Base-by-base conservation (phyloP, 1,140 invertebrate genomes). In the Bradynema listronoti region DNA sequence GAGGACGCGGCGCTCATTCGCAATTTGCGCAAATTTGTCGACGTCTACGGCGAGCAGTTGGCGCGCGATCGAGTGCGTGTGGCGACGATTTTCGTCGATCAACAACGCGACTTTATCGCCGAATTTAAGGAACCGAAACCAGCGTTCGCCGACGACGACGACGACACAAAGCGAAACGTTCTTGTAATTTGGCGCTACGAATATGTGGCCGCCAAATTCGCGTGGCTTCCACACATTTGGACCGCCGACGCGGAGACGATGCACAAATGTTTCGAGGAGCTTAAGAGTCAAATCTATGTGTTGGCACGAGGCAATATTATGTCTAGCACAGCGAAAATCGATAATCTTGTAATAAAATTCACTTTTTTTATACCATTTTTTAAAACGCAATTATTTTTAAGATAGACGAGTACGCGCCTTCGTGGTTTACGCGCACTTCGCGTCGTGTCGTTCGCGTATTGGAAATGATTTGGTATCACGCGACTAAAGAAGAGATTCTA, bases 111-210 rank as follows among this genome's bases (percentile, higher is more conserved):
- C 9, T 74, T 75, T 57, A 49, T 74, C 6, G 60, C 58, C 22
- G 58, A 71, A 16, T 76, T 75, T 30, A 36, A 57, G 14, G 27
- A n/a, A n/a, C n/a, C n/a, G n/a, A n/a, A n/a, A n/a, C n/a, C n/a
- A n/a, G n/a, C n/a, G n/a, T n/a, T n/a, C n/a, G n/a, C n/a, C n/a
- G n/a, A n/a, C n/a, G n/a, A n/a, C n/a, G n/a, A n/a, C n/a, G n/a
- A n/a, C n/a, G n/a, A n/a, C n/a, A n/a, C n/a, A 14, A 53, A 45
- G 30, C 61, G 61, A 16, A 58, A 69, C 53, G 33, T 73, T 4
- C 42, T 73, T 36, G 59, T 73, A 29, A 39, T 73, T 24, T 72
- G 72, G 71, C 54, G 71, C 55, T 14, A 56, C n/a, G 71, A 73
- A 43, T 57, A 71, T 43, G 56, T 54, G 9, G 66, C 64, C 50